Base-by-base conservation (phyloP, 2,797 vertebrate genomes). In the Gymnoscopelus microlampas region DNA sequence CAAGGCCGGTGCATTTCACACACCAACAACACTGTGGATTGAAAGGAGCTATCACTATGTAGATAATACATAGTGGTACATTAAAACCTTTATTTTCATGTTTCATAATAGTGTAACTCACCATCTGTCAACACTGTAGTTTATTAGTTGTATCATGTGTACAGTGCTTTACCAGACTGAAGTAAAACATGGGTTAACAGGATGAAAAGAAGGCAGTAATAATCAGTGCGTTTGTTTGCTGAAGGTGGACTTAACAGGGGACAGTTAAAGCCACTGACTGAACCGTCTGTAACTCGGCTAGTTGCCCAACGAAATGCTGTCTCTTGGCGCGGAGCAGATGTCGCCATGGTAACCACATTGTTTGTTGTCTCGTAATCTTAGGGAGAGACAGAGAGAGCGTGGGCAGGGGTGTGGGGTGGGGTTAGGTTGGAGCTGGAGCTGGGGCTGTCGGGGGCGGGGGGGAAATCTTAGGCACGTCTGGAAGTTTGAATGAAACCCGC, bases 311-410 rank as follows among this genome's bases (percentile, higher is more conserved):
- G 75, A 76, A 80, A 62, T 70, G 67, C 61, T 51, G 80, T 75
- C 74, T 70, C 77, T 11, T 71, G 73, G 75, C 58, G 53, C 58
- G 76, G 39, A 44, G 39, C 72, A 61, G 72, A 80, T 74, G 82
- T 88, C 79, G 73, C 89, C 91, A 80, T 91, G 86, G 90, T 87
- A 91, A 91, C 90, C 56, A 5, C 78, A 89, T 87, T 92, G 91
- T 94, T 91, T 91, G 87, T 88, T 88, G 81, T 88, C 76, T 77
- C 76, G 82, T 82, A 60, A 84, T 44, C 39, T 44, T 7, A 82
- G 53, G 53, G 66, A 69, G 69, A 63, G 61, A 14, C 53, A 1
- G 76, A 5, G 55, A 15, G 50, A 15, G 50, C 12, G 50, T 13
- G 60, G 61, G 23, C 68, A 29, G 56, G 56, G 2, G 23, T 26